These are phyloP conservation scores for Poeciliopsis retropinna DNA, from an alignment of 2,113 vertebrate species.

Conservation along the genomic window DNA sequence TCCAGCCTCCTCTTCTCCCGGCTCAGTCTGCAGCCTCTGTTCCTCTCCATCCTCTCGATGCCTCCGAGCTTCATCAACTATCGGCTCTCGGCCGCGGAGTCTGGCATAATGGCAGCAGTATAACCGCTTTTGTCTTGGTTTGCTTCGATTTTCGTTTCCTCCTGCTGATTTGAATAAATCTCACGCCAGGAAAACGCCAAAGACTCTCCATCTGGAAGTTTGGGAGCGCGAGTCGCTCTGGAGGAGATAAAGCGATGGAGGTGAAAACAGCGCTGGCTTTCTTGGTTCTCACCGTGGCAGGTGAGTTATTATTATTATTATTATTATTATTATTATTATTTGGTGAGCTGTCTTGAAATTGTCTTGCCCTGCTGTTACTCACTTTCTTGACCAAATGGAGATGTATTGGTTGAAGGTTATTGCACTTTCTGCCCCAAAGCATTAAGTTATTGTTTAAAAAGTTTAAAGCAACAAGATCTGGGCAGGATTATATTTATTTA, in stretches of 20 bases:
- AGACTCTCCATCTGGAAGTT: slow-evolving; percentile 56
- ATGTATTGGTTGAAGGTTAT: background rate
- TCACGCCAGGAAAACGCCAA: slow-evolving; percentile 3
- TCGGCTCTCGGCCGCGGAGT: slow-evolving; percentile 4
- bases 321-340: background rate
- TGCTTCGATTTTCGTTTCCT: background rate
- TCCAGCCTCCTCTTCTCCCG: slow-evolving; percentile 37
- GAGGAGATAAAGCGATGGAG: slow-evolving; percentile 70
- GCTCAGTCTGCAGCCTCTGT: slow-evolving; percentile 32
- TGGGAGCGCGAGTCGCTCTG: slow-evolving; percentile 49
- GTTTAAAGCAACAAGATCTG: background rate
- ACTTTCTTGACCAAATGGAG: background rate
- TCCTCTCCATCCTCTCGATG: slow-evolving; percentile 18
- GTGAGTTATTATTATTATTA: slow-evolving; percentile 57
- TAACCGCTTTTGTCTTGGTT: background rate
- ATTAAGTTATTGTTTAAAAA: background rate
- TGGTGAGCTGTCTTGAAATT: background rate
- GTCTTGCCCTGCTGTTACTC: background rate
- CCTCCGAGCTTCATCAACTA: slow-evolving; percentile 23
- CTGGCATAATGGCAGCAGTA: slow-evolving; percentile 23
- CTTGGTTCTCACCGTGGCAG: slow-evolving; percentile 69
- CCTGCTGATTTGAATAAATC: background rate
- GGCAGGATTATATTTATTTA: background rate
- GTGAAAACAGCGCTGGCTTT: slow-evolving; percentile 70
- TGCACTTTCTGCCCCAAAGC: background rate